phyloP scores from a whole-genome alignment of 2,888 invertebrate genomes.

The Papilio gigon region DNA sequence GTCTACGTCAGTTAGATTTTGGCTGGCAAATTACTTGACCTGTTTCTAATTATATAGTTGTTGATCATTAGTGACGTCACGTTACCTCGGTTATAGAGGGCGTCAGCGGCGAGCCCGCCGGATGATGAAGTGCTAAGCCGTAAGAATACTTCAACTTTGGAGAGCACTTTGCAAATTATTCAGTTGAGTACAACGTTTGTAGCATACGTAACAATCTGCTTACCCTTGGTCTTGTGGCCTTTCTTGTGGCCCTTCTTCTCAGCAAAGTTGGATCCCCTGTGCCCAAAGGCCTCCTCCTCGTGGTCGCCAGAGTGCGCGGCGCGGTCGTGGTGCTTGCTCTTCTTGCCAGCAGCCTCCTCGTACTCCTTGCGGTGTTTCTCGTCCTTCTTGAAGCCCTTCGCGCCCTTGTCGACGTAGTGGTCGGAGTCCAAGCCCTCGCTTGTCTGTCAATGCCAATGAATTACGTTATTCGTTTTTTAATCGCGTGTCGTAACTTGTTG shows the following conservation, averaged over 20 bases:
- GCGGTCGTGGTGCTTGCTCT: conserved; percentile 85
- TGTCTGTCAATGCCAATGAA: conserved; percentile 57
- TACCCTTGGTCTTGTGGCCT: conserved; percentile 88
- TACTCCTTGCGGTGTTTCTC: conserved; percentile 83
- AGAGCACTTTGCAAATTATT: no score
- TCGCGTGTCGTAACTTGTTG: neutral
- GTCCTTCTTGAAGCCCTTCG: conserved; percentile 83
- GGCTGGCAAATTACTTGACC: neutral
- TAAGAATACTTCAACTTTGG: no score
- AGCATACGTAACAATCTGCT: conserved; percentile 29
- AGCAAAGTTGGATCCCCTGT: conserved; percentile 86
- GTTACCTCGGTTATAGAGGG: no score
- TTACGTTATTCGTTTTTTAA: no score
- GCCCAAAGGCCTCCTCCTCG: conserved; percentile 86
- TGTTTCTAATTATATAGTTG: conserved; percentile 1
- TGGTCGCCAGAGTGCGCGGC: conserved; percentile 85
- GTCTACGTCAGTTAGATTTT: conserved; percentile 14
- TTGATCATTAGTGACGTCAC: neutral
- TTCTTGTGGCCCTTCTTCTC: conserved; percentile 90
- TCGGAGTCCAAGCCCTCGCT: conserved; percentile 82
- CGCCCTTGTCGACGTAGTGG: conserved; percentile 83
- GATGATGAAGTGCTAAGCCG: no score
- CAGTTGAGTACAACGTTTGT: neutral
- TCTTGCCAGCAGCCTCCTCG: conserved; percentile 84
- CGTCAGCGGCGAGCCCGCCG: no score